These are phyloP conservation scores for Pogonocichla stellata DNA, from an alignment of 2,113 vertebrate species.

Conservation along the genomic window DNA sequence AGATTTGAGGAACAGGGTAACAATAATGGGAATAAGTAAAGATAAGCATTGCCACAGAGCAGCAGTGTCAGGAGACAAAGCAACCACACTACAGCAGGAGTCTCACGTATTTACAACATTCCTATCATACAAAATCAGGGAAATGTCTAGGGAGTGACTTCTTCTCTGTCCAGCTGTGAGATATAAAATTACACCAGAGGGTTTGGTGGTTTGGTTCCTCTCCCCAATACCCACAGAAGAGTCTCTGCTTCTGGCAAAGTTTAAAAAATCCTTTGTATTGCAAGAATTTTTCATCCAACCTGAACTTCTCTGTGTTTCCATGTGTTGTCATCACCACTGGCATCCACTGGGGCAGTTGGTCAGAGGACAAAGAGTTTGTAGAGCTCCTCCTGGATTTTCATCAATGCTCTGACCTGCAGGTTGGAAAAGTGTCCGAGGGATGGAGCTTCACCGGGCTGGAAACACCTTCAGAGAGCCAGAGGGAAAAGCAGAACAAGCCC, in stretches of 20 bases:
- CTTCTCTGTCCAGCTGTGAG: conserved; percentile 31
- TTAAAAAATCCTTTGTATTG: conserved; percentile 9
- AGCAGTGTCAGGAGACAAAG: conserved; percentile 27
- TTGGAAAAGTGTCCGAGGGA: conserved; percentile 77
- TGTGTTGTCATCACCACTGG: background rate
- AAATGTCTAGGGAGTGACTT: background rate
- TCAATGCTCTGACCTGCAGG: conserved; percentile 74
- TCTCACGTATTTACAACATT: conserved; percentile 11
- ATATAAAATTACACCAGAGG: background rate
- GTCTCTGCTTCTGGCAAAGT: conserved; percentile 5
- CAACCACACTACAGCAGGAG: conserved; percentile 32
- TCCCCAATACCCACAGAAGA: background rate
- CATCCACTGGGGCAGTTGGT: background rate
- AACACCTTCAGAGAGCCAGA: conserved; percentile 50
- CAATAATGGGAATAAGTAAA: background rate
- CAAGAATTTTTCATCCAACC: background rate
- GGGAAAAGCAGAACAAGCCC: background rate
- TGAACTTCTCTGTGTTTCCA: background rate
- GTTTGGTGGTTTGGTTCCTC: background rate
- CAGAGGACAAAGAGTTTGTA: background rate
- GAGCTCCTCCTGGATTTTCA: background rate
- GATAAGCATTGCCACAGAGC: background rate
- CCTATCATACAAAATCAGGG: conserved; percentile 59
- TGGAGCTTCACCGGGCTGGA: conserved; percentile 76
- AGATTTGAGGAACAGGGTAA: background rate